phyloP scores from a whole-genome alignment of 2,113 vertebrate genomes.

The Glaucomys volans region DNA sequence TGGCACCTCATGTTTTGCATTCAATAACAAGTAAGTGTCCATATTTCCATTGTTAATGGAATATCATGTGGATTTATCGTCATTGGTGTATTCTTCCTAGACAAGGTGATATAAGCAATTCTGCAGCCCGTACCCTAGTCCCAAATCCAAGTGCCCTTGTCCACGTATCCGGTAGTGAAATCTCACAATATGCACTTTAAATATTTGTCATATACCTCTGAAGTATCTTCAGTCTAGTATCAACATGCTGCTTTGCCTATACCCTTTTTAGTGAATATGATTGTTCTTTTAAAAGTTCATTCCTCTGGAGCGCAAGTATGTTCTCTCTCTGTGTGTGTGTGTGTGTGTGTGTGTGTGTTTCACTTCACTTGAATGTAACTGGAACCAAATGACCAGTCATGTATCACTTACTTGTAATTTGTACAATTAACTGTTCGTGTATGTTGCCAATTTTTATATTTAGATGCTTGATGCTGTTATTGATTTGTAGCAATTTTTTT shows the following conservation, averaged over 20 bases:
- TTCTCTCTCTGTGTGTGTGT: not conserved
- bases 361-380: not conserved
- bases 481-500: not conserved
- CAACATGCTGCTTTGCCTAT: not conserved
- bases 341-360: not conserved
- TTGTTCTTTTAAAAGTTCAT: not conserved
- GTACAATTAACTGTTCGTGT: not conserved
- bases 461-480: not conserved
- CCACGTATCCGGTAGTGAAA: not conserved
- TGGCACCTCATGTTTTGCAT: not conserved
- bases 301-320: not conserved
- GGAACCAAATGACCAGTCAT: not conserved
- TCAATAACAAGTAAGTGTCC: not conserved
- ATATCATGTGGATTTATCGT: not conserved
- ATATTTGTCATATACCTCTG: not conserved
- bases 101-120: not conserved
- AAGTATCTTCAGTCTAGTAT: not conserved
- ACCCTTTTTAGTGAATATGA: not conserved
- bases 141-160: not conserved
- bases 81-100: not conserved
- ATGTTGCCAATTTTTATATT: not conserved
- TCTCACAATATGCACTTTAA: not conserved
- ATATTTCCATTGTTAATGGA: not conserved
- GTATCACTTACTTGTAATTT: not conserved
- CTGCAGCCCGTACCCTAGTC: not conserved